Base-by-base conservation (phyloP, 2,888 invertebrate genomes). In the Ophion slaviceki region DNA sequence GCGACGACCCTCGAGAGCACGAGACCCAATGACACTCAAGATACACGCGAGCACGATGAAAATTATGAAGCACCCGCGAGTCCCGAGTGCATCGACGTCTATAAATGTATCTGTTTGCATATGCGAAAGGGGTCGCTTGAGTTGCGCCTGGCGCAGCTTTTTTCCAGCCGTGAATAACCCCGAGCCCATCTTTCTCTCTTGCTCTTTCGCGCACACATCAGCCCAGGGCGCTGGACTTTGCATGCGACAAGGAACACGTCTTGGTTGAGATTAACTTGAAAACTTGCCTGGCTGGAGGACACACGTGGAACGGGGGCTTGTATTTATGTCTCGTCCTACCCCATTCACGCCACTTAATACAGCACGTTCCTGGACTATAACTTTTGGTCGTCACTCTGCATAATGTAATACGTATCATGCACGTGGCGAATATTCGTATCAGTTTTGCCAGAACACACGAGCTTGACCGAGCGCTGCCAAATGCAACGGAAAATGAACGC, bases 211-310 rank as follows among this genome's bases (percentile, higher is more conserved):
- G n/a, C 70, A 36, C 36, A 17, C 53, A 71, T 64, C 62, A 64
- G 47, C 59, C 68, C 45, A 20, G 47, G 47, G 66, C 36, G 67
- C 47, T 66, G 36, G 59, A 75, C 80, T 80, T 84, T 84, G 80
- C 76, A 80, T 84, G 80, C 76, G 61, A 80, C 62, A 76, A 76
- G 76, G 66, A 80, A 84, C 53, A 68, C 28, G 36, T 14, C 28
- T 20, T 45, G 45, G 67, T 72, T 62, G 77, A 77, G 77, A 84
- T 84, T 84, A 80, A 84, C 77, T 84, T 84, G 59, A 76, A 84
- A 84, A 80, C 84, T 84, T 80, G 76, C 8, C 75, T 57, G 47
- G 71, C 47, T 36, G 24, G 36, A 64, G 71, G 36, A 80, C 75
- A 80, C 79, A 75, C 64, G 28, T 80, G 79, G 75, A 75, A 76